These are phyloP conservation scores for Podilymbus podiceps DNA, from an alignment of 2,113 vertebrate species.

Conservation along the genomic window DNA sequence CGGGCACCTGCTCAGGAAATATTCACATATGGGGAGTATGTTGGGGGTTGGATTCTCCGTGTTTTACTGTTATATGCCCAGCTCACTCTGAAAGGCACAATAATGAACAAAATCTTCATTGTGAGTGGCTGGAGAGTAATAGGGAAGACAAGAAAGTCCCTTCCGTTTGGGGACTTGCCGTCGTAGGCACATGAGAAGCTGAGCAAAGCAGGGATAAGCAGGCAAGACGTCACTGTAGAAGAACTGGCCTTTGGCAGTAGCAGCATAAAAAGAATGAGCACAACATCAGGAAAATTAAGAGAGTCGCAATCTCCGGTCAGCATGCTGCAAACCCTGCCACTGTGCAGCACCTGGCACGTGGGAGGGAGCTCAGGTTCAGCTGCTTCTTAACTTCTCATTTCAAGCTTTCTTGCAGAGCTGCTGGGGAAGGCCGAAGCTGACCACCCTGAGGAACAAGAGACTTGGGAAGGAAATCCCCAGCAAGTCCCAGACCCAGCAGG, in stretches of 20 bases:
- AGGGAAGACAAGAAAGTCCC: not conserved
- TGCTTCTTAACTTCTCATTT: not conserved
- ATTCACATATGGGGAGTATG: rapidly evolving
- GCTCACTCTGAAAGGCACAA: not conserved
- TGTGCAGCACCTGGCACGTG: not conserved
- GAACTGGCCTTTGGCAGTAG: not conserved
- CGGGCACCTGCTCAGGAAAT: not conserved
- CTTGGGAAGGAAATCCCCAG: not conserved
- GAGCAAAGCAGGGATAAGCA: not conserved
- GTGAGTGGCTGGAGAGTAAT: not conserved
- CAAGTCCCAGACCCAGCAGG: not conserved
- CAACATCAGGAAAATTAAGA: not conserved
- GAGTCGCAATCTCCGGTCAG: not conserved
- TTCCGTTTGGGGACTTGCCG: not conserved
- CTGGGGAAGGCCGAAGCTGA: not conserved
- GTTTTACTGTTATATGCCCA: not conserved
- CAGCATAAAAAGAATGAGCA: not conserved
- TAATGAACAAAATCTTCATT: not conserved
- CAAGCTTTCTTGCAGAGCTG: not conserved
- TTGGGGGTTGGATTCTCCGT: not conserved
- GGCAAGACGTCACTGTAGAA: not conserved
- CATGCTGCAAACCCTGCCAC: not conserved
- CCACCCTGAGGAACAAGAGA: not conserved
- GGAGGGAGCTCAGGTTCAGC: not conserved
- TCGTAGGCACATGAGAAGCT: not conserved